Conservation (phyloP, 1,140 invertebrate genomes). For the Nilaparvata lugens region DNA sequence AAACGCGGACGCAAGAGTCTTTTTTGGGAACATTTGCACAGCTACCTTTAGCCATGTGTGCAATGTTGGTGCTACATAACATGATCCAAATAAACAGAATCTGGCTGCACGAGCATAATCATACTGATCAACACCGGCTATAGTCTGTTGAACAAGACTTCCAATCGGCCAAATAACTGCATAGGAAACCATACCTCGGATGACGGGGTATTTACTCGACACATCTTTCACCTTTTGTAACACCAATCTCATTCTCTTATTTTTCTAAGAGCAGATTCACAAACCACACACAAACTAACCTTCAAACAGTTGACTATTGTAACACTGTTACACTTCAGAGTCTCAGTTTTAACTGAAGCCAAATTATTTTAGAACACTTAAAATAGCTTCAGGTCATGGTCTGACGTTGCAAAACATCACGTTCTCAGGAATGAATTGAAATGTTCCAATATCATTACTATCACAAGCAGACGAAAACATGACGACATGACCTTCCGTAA, state of each 20-base stretch:
- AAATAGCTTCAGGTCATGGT: no score
- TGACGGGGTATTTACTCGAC: conserved; percentile 42
- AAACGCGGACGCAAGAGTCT: conserved; percentile 50
- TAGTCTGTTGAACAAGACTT: conserved; percentile 49
- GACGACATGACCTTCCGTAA: no score
- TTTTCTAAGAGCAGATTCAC: no score
- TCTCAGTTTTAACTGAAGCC: no score
- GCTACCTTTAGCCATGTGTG: conserved; percentile 58
- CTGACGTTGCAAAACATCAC: no score
- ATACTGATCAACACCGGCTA: conserved; percentile 43
- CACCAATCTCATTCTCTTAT: conserved; percentile 15
- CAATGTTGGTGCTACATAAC: conserved; percentile 60
- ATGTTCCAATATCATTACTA: no score
- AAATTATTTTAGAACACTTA: no score
- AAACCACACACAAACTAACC: no score
- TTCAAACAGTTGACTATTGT: no score
- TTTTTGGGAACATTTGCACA: conserved; percentile 51
- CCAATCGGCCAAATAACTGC: conserved; percentile 58
- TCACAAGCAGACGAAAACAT: no score
- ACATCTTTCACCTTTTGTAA: conserved; percentile 37
- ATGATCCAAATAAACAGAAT: conserved; percentile 56
- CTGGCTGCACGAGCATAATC: conserved; percentile 47
- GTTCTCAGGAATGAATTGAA: no score
- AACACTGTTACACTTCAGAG: no score
- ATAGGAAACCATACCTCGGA: conserved; percentile 61